Conservation (phyloP, 2,113 vertebrate genomes). For the Rhinolophus sinicus region DNA sequence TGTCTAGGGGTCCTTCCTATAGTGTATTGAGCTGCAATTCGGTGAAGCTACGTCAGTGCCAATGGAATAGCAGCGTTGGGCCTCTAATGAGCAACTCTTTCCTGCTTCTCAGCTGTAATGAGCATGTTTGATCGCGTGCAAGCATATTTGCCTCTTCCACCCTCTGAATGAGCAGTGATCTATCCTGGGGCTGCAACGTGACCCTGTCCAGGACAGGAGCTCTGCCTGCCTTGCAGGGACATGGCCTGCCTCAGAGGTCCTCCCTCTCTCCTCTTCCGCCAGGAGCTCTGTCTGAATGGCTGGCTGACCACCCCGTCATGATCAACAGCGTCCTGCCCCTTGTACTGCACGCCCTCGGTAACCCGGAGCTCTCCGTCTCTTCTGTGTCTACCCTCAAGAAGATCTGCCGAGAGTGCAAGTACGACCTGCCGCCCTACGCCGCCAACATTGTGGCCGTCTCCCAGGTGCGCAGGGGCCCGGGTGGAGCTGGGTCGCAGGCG, state of each 20-base stretch:
- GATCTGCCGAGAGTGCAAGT: constrained; percentile 99
- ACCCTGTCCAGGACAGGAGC: background rate
- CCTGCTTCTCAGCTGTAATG: constrained; percentile 11
- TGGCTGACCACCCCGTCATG: constrained; percentile 99
- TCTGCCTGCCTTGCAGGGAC: background rate
- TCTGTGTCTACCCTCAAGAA: constrained; percentile 99
- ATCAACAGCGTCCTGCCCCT: constrained; percentile 97
- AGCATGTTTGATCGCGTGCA: background rate
- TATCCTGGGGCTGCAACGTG: background rate
- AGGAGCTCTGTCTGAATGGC: constrained; percentile 98
- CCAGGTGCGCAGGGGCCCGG: constrained; percentile 87
- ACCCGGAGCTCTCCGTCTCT: constrained; percentile 98
- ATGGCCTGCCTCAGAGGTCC: background rate
- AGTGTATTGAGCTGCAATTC: constrained; percentile 2
- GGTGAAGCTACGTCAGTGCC: background rate
- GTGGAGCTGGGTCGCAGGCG: background rate
- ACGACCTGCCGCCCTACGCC: constrained; percentile 96
- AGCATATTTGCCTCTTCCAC: background rate
- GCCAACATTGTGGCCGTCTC: constrained; percentile 98
- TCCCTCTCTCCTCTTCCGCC: constrained; percentile 1
- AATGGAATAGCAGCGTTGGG: background rate
- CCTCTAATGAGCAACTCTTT: background rate
- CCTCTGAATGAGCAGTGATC: background rate
- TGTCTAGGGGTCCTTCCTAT: background rate
- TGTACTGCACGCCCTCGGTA: constrained; percentile 97